A percentile compares a stretch with the other conserved stretches of the same genome.
Conservation (phyloP, 2,113 vertebrate genomes). For the Brachypteracias leptosomus region DNA sequence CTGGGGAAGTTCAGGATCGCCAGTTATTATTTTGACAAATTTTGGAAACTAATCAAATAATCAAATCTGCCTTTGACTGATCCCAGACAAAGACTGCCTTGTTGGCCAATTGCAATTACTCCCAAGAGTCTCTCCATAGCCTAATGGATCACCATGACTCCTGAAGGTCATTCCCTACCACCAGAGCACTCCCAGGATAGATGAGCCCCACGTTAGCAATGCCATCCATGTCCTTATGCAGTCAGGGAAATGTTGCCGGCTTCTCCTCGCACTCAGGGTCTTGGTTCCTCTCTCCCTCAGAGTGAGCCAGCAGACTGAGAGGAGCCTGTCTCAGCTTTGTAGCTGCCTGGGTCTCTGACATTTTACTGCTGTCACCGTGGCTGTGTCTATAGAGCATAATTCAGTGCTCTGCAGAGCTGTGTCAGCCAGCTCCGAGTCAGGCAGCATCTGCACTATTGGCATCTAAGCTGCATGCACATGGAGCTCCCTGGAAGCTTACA, state of each 20-base stretch:
- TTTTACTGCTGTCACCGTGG: background rate
- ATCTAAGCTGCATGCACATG: background rate
- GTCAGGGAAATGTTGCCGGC: accelerated
- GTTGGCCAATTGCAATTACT: background rate
- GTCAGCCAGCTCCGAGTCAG: background rate
- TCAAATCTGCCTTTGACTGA: background rate
- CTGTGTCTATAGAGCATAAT: background rate
- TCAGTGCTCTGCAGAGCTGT: background rate
- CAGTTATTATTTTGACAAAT: background rate
- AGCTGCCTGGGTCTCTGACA: background rate
- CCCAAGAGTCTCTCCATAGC: background rate
- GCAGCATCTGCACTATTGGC: background rate
- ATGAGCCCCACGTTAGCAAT: background rate
- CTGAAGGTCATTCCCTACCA: background rate
- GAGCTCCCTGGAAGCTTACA: background rate
- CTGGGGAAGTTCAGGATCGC: background rate
- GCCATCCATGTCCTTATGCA: background rate
- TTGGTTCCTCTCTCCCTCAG: background rate
- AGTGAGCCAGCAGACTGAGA: background rate
- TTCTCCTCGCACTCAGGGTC: background rate
- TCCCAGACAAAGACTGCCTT: background rate
- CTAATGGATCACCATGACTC: background rate
- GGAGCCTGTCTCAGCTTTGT: background rate
- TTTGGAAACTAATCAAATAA: background rate
- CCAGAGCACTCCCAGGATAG: background rate